Evolutionary conservation across 2,797 vertebrate species (phyloP).

Genomic region (Lacerta bilineata): DNA sequence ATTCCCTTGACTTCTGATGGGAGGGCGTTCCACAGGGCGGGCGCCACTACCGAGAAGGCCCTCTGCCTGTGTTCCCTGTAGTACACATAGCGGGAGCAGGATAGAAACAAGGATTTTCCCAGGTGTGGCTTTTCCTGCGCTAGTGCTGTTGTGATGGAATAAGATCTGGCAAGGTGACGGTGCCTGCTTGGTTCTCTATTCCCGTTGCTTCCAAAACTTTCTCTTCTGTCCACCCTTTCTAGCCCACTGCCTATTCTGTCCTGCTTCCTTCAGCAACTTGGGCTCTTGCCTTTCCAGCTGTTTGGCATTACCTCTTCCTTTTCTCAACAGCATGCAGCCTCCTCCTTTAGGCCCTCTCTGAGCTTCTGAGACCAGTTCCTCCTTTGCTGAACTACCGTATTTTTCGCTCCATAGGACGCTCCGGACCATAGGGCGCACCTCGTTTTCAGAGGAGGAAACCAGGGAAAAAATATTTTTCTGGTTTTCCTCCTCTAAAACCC

Average conservation of each 20-base stretch:
- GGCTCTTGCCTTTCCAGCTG: neutral
- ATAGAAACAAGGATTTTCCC: neutral
- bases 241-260: neutral
- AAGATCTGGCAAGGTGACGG: neutral
- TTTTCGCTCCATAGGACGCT: too few species aligned
- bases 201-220: neutral
- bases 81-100: neutral
- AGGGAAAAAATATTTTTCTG: too few species aligned
- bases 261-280: neutral
- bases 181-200: neutral
- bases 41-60: too few species aligned
- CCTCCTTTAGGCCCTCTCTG: neutral
- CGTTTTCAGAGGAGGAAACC: too few species aligned
- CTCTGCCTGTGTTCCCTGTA: too few species aligned
- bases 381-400: neutral
- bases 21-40: too few species aligned
- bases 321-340: neutral
- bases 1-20: too few species aligned
- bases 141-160: neutral
- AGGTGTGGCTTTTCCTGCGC: neutral
- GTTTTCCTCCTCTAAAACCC: too few species aligned
- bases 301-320: neutral
- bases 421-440: too few species aligned
- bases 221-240: neutral
- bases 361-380: neutral